Evolutionary conservation across 1,140 invertebrate genomes (phyloP).

Genomic region (Drosophila ficusphila): DNA sequence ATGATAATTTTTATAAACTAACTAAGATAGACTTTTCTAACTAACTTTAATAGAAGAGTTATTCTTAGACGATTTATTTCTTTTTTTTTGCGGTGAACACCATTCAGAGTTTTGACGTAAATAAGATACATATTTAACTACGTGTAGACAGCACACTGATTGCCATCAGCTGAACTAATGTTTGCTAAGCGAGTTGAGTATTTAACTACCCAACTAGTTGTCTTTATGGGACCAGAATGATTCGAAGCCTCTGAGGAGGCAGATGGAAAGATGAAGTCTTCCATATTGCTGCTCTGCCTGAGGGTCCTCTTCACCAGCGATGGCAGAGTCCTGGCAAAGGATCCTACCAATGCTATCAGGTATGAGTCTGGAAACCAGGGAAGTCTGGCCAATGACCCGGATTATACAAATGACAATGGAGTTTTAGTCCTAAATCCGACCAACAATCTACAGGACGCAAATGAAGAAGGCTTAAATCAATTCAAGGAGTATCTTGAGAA

Average conservation of each 20-base stretch:
- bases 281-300: not conserved
- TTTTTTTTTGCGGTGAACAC: not conserved
- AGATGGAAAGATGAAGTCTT: not conserved
- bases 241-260: not conserved
- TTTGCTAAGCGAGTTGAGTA: conserved; percentile 3
- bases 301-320: not conserved
- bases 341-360: not conserved
- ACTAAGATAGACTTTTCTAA: too few relatives aligned
- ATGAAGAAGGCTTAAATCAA: not conserved
- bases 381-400: not conserved
- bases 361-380: not conserved
- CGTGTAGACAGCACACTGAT: not conserved
- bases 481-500: not conserved
- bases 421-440: not conserved
- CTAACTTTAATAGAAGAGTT: too few relatives aligned
- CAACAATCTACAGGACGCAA: not conserved
- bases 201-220: not conserved
- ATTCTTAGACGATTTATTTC: too few relatives aligned
- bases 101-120: not conserved
- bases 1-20: too few relatives aligned
- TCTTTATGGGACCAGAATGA: not conserved
- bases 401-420: not conserved
- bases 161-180: conserved; percentile 16
- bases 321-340: not conserved
- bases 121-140: not conserved